These are phyloP conservation scores for Istiophorus platypterus DNA, from an alignment of 2,113 vertebrate species.

Conservation along the genomic window DNA sequence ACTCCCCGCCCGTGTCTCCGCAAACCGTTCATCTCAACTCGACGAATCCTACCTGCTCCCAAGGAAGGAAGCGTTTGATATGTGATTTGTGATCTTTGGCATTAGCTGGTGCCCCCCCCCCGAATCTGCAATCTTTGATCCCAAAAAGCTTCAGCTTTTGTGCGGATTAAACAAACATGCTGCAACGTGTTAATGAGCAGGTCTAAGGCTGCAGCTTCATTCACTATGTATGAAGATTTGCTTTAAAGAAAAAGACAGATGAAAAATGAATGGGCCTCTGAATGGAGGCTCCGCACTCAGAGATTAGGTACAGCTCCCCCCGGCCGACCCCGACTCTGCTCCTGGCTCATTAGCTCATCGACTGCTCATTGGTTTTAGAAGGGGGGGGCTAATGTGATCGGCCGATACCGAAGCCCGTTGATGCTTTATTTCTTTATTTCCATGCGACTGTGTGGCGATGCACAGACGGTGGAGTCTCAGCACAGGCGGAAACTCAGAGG, in stretches of 20 bases:
- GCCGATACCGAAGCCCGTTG: not conserved
- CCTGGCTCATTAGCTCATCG: slow-evolving; percentile 15
- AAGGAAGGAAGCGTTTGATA: too few species aligned
- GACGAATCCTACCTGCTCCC: too few species aligned
- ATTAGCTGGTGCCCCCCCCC: too few species aligned
- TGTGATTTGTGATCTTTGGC: too few species aligned
- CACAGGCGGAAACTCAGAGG: too few species aligned
- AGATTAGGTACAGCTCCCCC: not conserved
- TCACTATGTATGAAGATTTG: not conserved
- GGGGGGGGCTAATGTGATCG: not conserved
- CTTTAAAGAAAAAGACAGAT: not conserved
- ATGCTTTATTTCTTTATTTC: slow-evolving; percentile 2
- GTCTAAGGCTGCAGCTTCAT: not conserved
- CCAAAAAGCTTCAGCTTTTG: not conserved
- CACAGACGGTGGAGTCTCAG: too few species aligned
- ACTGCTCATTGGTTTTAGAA: slow-evolving; percentile 4
- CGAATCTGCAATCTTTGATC: too few species aligned
- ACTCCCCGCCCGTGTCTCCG: too few species aligned
- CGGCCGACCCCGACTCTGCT: not conserved
- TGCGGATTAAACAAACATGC: not conserved
- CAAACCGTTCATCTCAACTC: too few species aligned
- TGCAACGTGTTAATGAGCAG: too few species aligned
- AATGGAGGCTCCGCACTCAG: not conserved
- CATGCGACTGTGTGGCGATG: too few species aligned
- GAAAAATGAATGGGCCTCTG: too few species aligned